Base-by-base conservation (phyloP, 1,140 invertebrate species). In the Lepidotrigona ventralis region DNA sequence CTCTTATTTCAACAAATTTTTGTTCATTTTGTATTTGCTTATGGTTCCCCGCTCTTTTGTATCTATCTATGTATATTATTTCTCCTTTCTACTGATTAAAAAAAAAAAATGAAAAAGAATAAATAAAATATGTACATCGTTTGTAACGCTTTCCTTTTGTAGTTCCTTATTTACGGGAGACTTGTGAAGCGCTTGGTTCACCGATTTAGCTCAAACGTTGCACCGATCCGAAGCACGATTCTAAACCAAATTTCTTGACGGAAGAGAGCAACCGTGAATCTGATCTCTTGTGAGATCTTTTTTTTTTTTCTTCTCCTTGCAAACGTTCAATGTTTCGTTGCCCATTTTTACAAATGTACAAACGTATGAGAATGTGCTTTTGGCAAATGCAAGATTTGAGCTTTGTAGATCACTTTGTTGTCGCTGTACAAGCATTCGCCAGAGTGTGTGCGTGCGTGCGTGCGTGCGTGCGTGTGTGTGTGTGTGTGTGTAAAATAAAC, bases 1-100 rank as follows among this genome's bases (percentile, higher is more conserved):
- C 60, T 29, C n/a, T 71, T 70, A 72, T 26, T 73, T 33, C 46
- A n/a, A 33, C 60, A 66, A 39, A 68, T 77, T 70, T 82, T 79
- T 72, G 9, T 66, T 83, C 73, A 54, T 75, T 75, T 56, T 29
- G 33, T 64, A 56, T 12, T 76, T 33, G 68, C 74, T 63, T 75
- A 60, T 64, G 46, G 46, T 23, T 76, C 56, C 73, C 17, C 11
- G 33, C 84, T 64, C 39, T 60, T 69, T 69, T 54, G 54, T n/a
- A 79, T 70, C 15, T 60, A 21, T 51, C 12, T 74, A 66, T 73
- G 14, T 33, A 79, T 46, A 46, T 21, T 72, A 46, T 70, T 63
- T 46, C 21, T 54, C 66, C 8, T 72, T 60, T n/a, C n/a, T 56
- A 39, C 4, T 21, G 63, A 56, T 69, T n/a, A 17, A 51, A 26